A percentile compares a stretch with the other conserved stretches of the same genome.
phyloP scores from a whole-genome alignment of 2,797 vertebrate genomes.

The Hapalemur alaotrensis region DNA sequence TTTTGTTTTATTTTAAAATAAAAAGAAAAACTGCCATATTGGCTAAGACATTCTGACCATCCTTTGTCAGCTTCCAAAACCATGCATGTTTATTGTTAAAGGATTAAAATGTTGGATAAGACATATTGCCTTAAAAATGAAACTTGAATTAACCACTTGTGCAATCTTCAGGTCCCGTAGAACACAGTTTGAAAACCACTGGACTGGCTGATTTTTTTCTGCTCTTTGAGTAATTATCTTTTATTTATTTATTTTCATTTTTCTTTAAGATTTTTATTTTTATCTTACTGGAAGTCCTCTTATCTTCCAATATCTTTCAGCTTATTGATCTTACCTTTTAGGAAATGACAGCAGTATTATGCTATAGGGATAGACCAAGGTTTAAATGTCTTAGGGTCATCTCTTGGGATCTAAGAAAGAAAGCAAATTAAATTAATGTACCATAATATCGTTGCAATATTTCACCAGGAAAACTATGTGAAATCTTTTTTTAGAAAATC shows the following conservation, averaged over 20 bases:
- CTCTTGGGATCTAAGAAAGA: conserved; percentile 79
- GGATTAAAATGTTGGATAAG: not conserved
- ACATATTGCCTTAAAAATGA: conserved; percentile 14
- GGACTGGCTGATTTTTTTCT: not conserved
- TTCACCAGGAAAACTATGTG: not conserved
- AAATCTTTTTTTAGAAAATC: not conserved
- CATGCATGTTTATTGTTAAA: not conserved
- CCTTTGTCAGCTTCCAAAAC: not conserved
- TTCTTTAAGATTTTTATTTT: not conserved
- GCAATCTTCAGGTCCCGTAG: not conserved
- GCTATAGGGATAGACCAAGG: conserved; percentile 68
- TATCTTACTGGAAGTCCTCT: not conserved
- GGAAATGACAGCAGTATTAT: conserved; percentile 22
- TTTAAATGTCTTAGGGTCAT: conserved; percentile 66
- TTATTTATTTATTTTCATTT: not conserved
- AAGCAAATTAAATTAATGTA: conserved; percentile 63
- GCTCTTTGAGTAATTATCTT: not conserved
- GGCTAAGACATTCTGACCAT: not conserved
- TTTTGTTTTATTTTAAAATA: not conserved
- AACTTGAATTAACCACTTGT: not conserved
- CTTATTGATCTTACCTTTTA: conserved; percentile 60
- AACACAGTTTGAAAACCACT: not conserved
- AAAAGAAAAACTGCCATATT: not conserved
- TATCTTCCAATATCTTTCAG: not conserved
- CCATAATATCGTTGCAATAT: not conserved